Evolutionary conservation across 2,888 invertebrate species (phyloP).

Genomic region (Tetragnatha montana): DNA sequence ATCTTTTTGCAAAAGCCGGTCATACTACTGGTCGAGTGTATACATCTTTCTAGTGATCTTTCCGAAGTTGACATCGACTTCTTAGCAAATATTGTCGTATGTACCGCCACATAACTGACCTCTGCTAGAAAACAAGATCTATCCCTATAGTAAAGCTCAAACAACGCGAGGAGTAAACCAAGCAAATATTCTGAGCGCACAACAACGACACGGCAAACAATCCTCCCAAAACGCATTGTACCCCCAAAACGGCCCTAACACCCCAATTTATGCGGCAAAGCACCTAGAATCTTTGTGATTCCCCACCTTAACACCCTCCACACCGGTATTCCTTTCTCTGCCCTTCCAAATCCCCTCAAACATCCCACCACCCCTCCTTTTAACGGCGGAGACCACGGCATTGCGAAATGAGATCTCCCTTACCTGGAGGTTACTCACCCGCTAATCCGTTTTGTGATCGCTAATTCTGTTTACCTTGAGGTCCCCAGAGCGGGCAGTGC

Average conservation of each 20-base stretch:
- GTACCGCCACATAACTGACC: no score
- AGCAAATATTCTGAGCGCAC: background rate
- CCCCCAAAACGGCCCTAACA: background rate
- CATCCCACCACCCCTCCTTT: background rate
- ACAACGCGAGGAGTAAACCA: background rate
- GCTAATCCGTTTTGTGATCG: constrained; percentile 39
- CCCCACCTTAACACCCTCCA: background rate
- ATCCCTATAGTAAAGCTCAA: background rate
- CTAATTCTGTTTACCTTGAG: constrained; percentile 29
- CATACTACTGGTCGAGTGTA: no score
- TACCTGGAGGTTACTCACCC: constrained; percentile 39
- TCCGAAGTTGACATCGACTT: no score
- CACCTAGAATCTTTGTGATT: background rate
- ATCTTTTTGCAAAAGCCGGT: no score
- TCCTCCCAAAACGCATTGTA: background rate
- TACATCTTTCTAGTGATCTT: no score
- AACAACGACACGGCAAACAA: background rate
- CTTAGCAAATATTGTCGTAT: no score
- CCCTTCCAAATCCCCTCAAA: background rate
- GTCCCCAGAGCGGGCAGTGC: constrained; percentile 12
- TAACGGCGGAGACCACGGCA: constrained; percentile 6
- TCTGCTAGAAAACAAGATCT: background rate
- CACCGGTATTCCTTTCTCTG: background rate
- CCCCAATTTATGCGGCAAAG: background rate
- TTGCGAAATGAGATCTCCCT: constrained; percentile 8